Percentiles rank a stretch among this genome's conserved stretches.
Conservation (phyloP, 2,797 vertebrate genomes). For the Triplophysa bombifrons region DNA sequence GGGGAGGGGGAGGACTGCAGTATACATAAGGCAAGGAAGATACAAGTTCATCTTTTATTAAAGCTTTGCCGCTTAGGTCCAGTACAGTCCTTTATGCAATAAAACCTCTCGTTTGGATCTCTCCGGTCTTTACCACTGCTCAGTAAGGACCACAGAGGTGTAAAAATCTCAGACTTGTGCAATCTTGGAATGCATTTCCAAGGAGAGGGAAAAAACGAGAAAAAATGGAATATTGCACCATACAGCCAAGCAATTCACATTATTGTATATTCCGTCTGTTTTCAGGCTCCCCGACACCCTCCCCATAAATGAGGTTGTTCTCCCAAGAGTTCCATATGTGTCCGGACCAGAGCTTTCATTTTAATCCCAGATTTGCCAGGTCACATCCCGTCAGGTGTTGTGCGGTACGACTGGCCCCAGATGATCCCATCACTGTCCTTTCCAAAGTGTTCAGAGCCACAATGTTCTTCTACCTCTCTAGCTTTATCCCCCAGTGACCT, state of each 20-base stretch:
- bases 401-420: conserved; percentile 53
- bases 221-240: conserved; percentile 58
- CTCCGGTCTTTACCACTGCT: conserved; percentile 41
- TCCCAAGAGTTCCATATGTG: conserved; percentile 63
- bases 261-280: conserved; percentile 47
- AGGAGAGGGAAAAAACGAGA: conserved; percentile 46
- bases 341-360: conserved; percentile 58
- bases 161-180: conserved; percentile 51
- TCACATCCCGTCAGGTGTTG: conserved; percentile 64
- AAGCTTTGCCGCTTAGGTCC: conserved; percentile 57
- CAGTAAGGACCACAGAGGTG: conserved; percentile 23
- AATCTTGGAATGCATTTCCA: conserved; percentile 59
- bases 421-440: conserved; percentile 59
- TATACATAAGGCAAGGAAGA: conserved; percentile 48
- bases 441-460: conserved; percentile 46
- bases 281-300: conserved; percentile 50
- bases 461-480: neutral
- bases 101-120: conserved; percentile 34
- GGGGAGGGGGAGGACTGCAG: conserved; percentile 27
- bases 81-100: conserved; percentile 50
- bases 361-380: conserved; percentile 66
- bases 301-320: conserved; percentile 30
- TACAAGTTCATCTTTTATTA: conserved; percentile 57
- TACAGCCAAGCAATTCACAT: conserved; percentile 61
- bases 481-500: conserved; percentile 66